phyloP scores from a whole-genome alignment of 1,140 invertebrate genomes.

The Calephelis nemesis region DNA sequence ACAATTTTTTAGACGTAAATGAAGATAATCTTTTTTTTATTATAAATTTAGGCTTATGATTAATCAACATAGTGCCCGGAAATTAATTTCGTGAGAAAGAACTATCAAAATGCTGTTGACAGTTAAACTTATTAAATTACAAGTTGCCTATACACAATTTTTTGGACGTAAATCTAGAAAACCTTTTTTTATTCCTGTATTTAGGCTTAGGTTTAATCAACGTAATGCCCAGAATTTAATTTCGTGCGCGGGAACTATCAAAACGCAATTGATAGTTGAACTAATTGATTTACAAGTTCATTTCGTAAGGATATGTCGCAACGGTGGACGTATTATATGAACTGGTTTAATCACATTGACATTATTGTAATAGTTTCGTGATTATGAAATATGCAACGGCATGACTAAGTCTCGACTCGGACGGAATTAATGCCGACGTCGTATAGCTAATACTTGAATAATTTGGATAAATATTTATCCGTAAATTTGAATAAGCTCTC shows the following conservation, averaged over 20 bases:
- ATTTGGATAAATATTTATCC: neutral
- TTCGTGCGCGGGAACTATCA: neutral
- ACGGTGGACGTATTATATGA: conserved; percentile 32
- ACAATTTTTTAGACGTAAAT: no score
- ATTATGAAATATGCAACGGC: conserved; percentile 11
- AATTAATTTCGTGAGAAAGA: neutral
- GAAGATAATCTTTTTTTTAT: no score
- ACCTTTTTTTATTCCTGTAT: no score
- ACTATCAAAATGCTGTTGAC: neutral
- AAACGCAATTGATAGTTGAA: neutral
- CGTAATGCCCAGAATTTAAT: neutral
- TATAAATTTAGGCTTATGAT: no score
- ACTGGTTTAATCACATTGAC: conserved; percentile 42
- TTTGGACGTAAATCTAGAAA: no score
- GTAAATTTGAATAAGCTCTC: no score
- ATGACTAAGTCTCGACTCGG: neutral
- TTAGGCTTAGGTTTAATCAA: neutral
- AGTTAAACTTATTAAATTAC: conserved; percentile 31
- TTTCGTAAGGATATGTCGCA: conserved; percentile 39
- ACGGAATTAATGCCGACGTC: neutral
- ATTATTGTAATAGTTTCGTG: conserved; percentile 33
- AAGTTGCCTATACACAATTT: conserved; percentile 2
- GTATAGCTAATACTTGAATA: conserved; percentile 7
- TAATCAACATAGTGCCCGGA: neutral
- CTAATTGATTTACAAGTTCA: conserved; percentile 37